Evolutionary conservation across 2,797 vertebrate species (phyloP).

Genomic region (Onychomys leucogaster): DNA sequence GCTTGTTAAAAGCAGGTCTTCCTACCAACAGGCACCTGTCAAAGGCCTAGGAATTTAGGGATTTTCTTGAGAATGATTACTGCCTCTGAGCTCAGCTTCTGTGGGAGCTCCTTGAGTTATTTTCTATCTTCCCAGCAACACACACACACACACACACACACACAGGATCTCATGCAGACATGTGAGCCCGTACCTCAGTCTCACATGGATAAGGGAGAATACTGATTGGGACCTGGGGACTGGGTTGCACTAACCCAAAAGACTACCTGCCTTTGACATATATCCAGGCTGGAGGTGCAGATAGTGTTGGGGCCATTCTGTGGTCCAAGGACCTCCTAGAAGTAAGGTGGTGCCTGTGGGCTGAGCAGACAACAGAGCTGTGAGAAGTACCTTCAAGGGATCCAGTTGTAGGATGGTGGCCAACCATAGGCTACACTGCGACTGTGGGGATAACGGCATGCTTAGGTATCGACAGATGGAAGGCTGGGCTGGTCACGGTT

Average conservation of each 20-base stretch:
- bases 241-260: conserved; percentile 10
- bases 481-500: background rate
- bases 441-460: background rate
- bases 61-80: conserved; percentile 33
- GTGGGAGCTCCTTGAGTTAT: conserved; percentile 28
- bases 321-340: conserved; percentile 27
- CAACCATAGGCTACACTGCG: background rate
- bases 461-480: background rate
- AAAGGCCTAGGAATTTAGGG: conserved; percentile 31
- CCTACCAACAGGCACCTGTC: conserved; percentile 38
- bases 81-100: conserved; percentile 3
- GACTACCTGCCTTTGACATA: background rate
- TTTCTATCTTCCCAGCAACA: background rate
- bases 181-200: background rate
- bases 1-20: conserved; percentile 60
- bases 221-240: background rate
- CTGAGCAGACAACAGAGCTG: background rate
- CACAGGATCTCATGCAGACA: background rate
- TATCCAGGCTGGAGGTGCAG: background rate
- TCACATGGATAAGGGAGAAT: background rate
- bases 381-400: background rate
- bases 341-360: background rate
- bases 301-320: background rate
- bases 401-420: background rate
- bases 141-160: background rate